Percentiles rank a stretch among this genome's conserved stretches.
Conservation (phyloP, 2,888 invertebrate genomes). For the Allygus modestus region DNA sequence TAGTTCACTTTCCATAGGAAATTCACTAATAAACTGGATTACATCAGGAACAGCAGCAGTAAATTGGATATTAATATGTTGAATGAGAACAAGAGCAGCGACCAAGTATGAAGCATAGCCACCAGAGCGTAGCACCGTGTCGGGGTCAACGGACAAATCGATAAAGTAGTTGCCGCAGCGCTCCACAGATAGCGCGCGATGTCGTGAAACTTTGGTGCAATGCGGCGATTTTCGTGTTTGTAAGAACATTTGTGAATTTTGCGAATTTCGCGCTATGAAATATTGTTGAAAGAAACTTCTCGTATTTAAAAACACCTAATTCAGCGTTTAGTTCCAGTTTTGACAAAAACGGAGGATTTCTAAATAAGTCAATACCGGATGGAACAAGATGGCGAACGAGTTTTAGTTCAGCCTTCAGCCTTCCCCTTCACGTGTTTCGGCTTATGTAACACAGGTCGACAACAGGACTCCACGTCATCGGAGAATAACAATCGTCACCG, state of each 20-base stretch:
- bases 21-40: no score
- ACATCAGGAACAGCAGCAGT: no score
- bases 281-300: background rate
- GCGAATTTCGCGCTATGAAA: background rate
- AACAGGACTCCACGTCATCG: background rate
- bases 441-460: background rate
- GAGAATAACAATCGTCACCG: background rate
- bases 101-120: background rate
- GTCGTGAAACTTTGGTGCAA: background rate
- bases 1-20: no score
- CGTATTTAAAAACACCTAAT: background rate
- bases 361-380: background rate
- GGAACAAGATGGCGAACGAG: constrained; percentile 1
- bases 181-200: constrained; percentile 39
- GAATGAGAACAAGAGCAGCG: constrained; percentile 3
- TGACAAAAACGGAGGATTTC: background rate
- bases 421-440: background rate
- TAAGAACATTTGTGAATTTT: background rate
- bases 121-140: constrained; percentile 35
- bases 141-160: constrained; percentile 35
- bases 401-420: no score
- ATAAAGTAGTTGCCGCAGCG: background rate
- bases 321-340: background rate
- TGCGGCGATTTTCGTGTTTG: background rate
- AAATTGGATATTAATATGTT: no score